Percentiles rank a stretch among this genome's conserved stretches.
Evolutionary conservation across 2,113 vertebrate species (phyloP).

Genomic region (Albula glossodonta): DNA sequence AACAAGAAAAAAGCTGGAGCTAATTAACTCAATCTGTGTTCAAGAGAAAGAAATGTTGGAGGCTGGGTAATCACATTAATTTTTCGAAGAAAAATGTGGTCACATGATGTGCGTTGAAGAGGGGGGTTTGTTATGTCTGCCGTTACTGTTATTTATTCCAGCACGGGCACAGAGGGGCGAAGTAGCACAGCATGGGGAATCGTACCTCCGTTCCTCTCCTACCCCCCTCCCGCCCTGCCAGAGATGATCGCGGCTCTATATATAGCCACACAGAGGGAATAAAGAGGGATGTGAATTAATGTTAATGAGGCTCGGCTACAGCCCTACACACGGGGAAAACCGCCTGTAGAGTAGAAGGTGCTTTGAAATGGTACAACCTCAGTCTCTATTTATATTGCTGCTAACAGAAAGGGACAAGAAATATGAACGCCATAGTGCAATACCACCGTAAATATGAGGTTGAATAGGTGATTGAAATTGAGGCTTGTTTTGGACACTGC

Average conservation of each 20-base stretch:
- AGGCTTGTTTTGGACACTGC: too few relatives aligned
- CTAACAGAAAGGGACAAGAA: too few relatives aligned
- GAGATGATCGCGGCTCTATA: conserved; percentile 10
- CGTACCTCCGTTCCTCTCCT: not conserved
- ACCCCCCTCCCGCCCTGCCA: not conserved
- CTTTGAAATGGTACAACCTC: not conserved
- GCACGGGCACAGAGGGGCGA: not conserved
- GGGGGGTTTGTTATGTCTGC: not conserved
- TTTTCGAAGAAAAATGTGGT: not conserved
- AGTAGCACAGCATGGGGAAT: not conserved
- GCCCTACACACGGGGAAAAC: not conserved
- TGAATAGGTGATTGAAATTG: too few relatives aligned
- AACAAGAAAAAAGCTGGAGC: not conserved
- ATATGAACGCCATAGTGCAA: too few relatives aligned
- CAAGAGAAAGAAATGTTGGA: not conserved
- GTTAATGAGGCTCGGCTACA: conserved; percentile 20
- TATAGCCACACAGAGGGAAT: conserved; percentile 16
- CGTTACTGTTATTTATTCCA: not conserved
- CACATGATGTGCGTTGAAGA: not conserved
- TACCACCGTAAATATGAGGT: too few relatives aligned
- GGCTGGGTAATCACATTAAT: not conserved
- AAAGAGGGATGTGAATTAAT: conserved; percentile 13
- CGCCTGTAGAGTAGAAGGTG: not conserved
- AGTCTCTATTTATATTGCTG: not conserved
- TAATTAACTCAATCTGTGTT: not conserved